Evolutionary conservation across 2,888 invertebrate genomes (phyloP), one percentile per base, ranked within the genome.

Genomic region (Helleia helle): DNA sequence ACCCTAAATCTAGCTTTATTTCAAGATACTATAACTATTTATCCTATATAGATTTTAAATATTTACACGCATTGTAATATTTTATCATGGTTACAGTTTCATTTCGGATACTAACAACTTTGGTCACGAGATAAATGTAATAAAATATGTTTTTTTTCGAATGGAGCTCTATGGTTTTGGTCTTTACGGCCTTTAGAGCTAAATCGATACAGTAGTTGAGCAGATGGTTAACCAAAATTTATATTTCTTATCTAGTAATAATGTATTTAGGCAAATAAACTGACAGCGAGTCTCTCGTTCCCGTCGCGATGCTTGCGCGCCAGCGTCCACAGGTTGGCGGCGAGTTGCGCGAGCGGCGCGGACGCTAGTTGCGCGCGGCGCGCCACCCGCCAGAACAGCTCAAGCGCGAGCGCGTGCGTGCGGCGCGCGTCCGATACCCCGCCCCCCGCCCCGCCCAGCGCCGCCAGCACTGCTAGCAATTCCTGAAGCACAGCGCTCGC

Each of bases 271-370:
- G 14, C 7, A 17, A 26, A 3, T 6, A 14, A 31, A 58, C 72
- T 71, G 47, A 80, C 80, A 30, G 71, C 65, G 22, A 68, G 50
- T 52, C 66, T 79, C 44, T 64, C 65, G 46, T 73, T 70, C 0
- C 70, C 61, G 40, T 75, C 71, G 36, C 74, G 73, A 26, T 71
- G 41, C 70, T 92, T 94, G 51, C 90, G 88, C 11, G 92, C 88
- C 49, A 96, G 77, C 59, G 90, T 88, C 95, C 96, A 96, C 29
- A 97, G 80, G 71, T 95, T 95, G 0, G 88, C 63, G 0, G 93
- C 93, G 44, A 97, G 80, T 39, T 86, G 88, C 18, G 87, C 83
- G 71, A 94, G 86, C 12, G 87, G 75, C 6, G 87, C 79, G 38
- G 86, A 83, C 9, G 11, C 22, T 4, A 93, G 62, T 62, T 93